Conservation (phyloP, 2,113 vertebrate genomes). For the Lycocorax pyrrhopterus region DNA sequence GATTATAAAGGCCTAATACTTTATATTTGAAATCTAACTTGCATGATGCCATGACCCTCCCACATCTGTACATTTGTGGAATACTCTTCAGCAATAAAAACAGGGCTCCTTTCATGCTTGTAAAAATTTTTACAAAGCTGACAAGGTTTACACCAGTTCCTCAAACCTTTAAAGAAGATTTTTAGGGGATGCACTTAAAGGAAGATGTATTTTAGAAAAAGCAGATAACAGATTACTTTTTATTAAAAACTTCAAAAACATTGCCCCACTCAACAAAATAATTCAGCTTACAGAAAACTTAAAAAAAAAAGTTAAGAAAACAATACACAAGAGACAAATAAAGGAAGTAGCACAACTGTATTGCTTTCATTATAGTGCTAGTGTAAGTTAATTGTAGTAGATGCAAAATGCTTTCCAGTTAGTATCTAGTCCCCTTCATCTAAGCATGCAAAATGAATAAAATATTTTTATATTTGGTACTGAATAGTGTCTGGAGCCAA, state of each 20-base stretch:
- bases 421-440: not conserved
- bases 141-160: not conserved
- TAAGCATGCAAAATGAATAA: not conserved
- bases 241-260: not conserved
- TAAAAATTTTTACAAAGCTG: not conserved
- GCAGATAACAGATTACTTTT: not conserved
- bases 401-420: not conserved
- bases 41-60: not conserved
- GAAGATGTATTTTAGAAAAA: not conserved
- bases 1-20: not conserved
- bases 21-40: not conserved
- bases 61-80: not conserved
- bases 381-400: not conserved
- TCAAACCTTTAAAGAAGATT: not conserved
- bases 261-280: not conserved
- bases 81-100: not conserved
- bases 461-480: not conserved
- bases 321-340: not conserved
- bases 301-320: not conserved
- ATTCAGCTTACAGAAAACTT: not conserved
- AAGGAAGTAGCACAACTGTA: not conserved
- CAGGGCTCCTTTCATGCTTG: not conserved
- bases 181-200: not conserved
- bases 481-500: not conserved
- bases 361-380: not conserved